Conservation (phyloP, 2,113 vertebrate species). For the Myotis yumanensis region DNA sequence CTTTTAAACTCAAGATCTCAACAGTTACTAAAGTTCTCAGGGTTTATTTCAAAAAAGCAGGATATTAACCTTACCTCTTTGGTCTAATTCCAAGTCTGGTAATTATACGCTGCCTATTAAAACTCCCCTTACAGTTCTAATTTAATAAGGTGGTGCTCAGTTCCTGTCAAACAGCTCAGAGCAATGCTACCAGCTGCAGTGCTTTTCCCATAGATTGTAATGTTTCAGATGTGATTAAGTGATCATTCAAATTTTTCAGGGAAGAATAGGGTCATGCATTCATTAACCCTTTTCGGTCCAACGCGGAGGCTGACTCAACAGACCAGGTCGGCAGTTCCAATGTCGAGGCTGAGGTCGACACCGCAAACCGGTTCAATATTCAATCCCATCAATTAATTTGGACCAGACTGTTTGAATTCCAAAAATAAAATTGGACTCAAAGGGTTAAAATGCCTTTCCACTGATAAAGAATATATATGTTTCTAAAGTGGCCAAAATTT, state of each 20-base stretch:
- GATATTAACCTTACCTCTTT: constrained; percentile 57
- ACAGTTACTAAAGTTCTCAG: constrained; percentile 37
- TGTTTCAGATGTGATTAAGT: constrained; percentile 48
- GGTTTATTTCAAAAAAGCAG: constrained; percentile 56
- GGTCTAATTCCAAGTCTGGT: constrained; percentile 55
- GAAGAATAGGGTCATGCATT: not conserved
- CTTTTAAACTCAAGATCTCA: constrained; percentile 20
- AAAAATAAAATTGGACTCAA: too few relatives aligned
- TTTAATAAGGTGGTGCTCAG: constrained; percentile 54
- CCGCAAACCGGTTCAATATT: too few relatives aligned
- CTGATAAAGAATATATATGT: constrained; percentile 26
- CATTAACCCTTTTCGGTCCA: not conserved
- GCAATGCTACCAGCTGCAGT: constrained; percentile 43
- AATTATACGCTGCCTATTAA: constrained; percentile 62
- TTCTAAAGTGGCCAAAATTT: constrained; percentile 25
- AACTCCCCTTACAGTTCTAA: constrained; percentile 58
- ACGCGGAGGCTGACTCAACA: too few relatives aligned
- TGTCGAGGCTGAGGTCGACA: too few relatives aligned
- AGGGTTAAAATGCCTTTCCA: constrained; percentile 10
- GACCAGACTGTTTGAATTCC: too few relatives aligned
- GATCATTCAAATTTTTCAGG: constrained; percentile 46
- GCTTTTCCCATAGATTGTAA: not conserved
- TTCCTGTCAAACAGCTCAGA: constrained; percentile 55
- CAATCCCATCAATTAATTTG: too few relatives aligned
- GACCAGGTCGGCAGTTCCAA: too few relatives aligned